Evolutionary conservation across 2,113 vertebrate species (phyloP).

Genomic region (Pedionomus torquatus): DNA sequence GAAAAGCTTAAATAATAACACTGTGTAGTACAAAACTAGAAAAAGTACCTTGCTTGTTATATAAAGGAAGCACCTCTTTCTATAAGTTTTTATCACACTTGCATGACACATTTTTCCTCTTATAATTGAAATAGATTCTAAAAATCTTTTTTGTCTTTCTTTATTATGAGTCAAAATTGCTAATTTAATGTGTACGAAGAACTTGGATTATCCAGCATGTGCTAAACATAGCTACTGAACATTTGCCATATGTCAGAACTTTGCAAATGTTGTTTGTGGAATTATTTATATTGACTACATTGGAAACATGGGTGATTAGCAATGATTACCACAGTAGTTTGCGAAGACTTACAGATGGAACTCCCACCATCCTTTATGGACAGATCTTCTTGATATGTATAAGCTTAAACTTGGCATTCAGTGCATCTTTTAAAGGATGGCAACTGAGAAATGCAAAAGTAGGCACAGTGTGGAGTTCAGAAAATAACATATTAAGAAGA

Average conservation of each 20-base stretch:
- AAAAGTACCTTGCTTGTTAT: not conserved
- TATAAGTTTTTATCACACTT: not conserved
- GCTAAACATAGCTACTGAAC: constrained; percentile 55
- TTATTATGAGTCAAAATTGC: constrained; percentile 48
- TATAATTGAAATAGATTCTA: not conserved
- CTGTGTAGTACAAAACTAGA: not conserved
- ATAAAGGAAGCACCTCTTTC: not conserved
- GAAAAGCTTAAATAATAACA: not conserved
- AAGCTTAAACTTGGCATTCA: not conserved
- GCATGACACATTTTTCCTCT: not conserved
- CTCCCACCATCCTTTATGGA: constrained; percentile 42
- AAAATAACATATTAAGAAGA: not conserved
- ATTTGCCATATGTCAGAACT: constrained; percentile 59
- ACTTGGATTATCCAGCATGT: constrained; percentile 41
- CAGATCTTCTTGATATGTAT: not conserved
- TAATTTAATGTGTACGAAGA: constrained; percentile 39
- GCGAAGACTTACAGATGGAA: constrained; percentile 45
- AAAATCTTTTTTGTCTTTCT: not conserved
- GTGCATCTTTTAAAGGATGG: not conserved
- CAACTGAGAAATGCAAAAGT: not conserved
- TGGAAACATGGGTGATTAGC: constrained; percentile 41
- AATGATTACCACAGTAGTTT: not conserved
- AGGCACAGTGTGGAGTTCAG: not conserved
- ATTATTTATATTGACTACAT: constrained; percentile 61
- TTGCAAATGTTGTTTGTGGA: constrained; percentile 56